Conservation (phyloP, 1,140 invertebrate genomes). For the Pseudomyrmex pallidus region DNA sequence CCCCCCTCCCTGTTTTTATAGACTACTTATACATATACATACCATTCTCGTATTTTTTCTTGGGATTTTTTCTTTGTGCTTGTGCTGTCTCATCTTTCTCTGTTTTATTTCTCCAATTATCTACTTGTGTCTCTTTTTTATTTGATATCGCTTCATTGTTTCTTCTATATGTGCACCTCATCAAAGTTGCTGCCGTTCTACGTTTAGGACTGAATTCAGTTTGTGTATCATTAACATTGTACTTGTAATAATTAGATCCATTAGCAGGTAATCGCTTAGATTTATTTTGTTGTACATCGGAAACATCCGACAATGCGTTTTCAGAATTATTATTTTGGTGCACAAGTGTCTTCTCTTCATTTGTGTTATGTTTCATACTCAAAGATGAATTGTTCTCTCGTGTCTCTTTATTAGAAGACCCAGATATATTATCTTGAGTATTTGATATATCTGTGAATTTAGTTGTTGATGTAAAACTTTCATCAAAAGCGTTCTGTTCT, state of each 20-base stretch:
- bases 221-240: constrained; percentile 50
- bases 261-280: constrained; percentile 42
- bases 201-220: constrained; percentile 12
- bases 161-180: constrained; percentile 51
- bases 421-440: constrained; percentile 41
- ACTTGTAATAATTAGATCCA: constrained; percentile 39
- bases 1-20: neutral
- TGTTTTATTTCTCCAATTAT: constrained; percentile 77
- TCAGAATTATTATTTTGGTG: constrained; percentile 39
- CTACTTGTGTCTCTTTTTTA: constrained; percentile 69
- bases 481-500: constrained; percentile 26
- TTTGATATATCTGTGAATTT: neutral
- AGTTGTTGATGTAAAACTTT: constrained; percentile 6
- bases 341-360: neutral
- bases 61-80: constrained; percentile 63
- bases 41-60: constrained; percentile 76
- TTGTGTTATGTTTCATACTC: constrained; percentile 15
- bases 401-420: neutral
- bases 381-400: constrained; percentile 40
- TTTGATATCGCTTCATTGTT: constrained; percentile 60
- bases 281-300: constrained; percentile 56
- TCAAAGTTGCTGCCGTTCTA: constrained; percentile 15
- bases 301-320: constrained; percentile 47
- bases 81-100: constrained; percentile 54
- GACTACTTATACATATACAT: constrained; percentile 29